phyloP scores from a whole-genome alignment of 2,113 vertebrate species.

The Fulica atra region DNA sequence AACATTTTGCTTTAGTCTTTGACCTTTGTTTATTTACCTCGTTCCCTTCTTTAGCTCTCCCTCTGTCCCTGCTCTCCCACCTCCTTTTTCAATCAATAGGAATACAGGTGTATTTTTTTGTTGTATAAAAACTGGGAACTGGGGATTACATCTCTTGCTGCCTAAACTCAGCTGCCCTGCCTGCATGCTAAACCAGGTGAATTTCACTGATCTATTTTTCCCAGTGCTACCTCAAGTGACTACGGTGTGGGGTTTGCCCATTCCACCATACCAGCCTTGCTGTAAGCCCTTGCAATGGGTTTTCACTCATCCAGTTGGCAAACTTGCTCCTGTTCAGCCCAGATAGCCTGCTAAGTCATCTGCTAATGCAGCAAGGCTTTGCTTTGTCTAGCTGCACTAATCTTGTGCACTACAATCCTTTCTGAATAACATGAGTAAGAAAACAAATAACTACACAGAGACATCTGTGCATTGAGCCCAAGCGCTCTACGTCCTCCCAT shows the following conservation, averaged over 20 bases:
- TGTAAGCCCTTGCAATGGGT: not conserved
- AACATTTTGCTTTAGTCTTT: not conserved
- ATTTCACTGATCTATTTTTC: not conserved
- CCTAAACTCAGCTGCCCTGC: not conserved
- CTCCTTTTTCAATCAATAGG: not conserved
- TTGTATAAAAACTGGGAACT: not conserved
- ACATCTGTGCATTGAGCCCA: not conserved
- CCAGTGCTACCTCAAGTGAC: not conserved
- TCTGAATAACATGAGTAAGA: conserved; percentile 3
- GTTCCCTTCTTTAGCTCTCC: not conserved
- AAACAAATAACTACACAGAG: not conserved
- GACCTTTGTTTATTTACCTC: not conserved
- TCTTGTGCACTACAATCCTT: not conserved
- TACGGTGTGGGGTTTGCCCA: not conserved
- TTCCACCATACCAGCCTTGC: not conserved
- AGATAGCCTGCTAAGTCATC: not conserved
- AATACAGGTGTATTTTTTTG: not conserved
- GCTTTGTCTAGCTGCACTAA: conserved; percentile 22
- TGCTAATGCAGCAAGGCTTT: conserved; percentile 13
- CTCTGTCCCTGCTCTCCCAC: not conserved
- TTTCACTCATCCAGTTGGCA: not conserved
- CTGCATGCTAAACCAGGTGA: not conserved
- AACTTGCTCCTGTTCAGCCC: not conserved
- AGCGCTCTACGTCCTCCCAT: not conserved
- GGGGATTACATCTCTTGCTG: not conserved